phyloP scores from a whole-genome alignment of 2,113 vertebrate genomes.

The Madoqua kirkii region DNA sequence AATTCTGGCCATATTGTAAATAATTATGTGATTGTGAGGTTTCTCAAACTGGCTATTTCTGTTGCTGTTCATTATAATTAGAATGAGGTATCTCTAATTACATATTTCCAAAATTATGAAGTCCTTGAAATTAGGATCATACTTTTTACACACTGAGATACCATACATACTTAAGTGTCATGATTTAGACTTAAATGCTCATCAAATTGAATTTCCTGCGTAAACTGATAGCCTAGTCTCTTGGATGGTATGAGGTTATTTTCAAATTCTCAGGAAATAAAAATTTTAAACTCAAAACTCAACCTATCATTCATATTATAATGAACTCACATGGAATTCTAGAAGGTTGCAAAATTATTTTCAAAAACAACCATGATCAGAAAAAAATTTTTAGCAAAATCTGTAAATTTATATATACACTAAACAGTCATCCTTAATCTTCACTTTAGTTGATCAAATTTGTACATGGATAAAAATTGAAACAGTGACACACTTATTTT shows the following conservation, averaged over 20 bases:
- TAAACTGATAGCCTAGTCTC: not conserved
- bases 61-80: not conserved
- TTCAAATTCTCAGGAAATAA: not conserved
- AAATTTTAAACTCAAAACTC: not conserved
- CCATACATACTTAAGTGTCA: not conserved
- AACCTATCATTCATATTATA: not conserved
- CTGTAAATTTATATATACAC: not conserved
- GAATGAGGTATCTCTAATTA: not conserved
- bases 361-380: not conserved
- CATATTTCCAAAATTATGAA: not conserved
- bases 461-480: not conserved
- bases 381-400: not conserved
- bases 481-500: not conserved
- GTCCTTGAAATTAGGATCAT: not conserved
- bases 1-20: not conserved
- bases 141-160: not conserved
- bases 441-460: not conserved
- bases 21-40: not conserved
- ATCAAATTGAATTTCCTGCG: not conserved
- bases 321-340: not conserved
- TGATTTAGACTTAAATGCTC: not conserved
- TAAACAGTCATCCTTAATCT: not conserved
- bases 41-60: not conserved
- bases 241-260: not conserved
- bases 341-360: not conserved